Conservation (phyloP, 2,797 vertebrate genomes). For the Microctenopoma steveboyesi region DNA sequence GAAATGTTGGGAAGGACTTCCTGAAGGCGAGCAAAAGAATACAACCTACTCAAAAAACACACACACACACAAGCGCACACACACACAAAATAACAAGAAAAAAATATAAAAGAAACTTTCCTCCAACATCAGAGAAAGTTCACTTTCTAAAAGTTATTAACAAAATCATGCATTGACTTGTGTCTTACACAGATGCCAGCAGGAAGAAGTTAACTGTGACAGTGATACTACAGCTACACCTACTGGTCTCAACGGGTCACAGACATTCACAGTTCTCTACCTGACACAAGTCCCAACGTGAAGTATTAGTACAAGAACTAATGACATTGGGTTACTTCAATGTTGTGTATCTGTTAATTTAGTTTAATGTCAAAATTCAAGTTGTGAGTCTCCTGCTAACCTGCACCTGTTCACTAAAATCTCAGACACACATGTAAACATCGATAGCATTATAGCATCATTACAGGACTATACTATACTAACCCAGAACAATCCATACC, state of each 20-base stretch:
- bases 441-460: background rate
- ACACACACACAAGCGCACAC: conserved; percentile 1
- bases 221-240: conserved; percentile 68
- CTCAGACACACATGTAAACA: background rate
- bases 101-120: conserved; percentile 16
- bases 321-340: background rate
- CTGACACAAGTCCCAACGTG: accelerated
- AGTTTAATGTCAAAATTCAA: background rate
- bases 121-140: background rate
- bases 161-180: background rate
- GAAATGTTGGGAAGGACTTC: conserved; percentile 85
- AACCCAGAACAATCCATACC: conserved; percentile 76
- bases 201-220: background rate
- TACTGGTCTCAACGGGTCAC: conserved; percentile 61
- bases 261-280: background rate
- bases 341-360: too few relatives aligned
- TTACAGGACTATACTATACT: too few relatives aligned
- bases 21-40: conserved; percentile 80
- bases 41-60: conserved; percentile 63
- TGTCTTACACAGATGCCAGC: background rate
- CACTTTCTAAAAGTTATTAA: background rate
- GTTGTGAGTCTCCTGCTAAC: too few relatives aligned
- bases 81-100: background rate
- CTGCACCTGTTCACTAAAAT: background rate
- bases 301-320: background rate